Evolutionary conservation across 1,140 invertebrate genomes (phyloP), one percentile per base, ranked within the genome.

Genomic region (Brachystomella parvula): DNA sequence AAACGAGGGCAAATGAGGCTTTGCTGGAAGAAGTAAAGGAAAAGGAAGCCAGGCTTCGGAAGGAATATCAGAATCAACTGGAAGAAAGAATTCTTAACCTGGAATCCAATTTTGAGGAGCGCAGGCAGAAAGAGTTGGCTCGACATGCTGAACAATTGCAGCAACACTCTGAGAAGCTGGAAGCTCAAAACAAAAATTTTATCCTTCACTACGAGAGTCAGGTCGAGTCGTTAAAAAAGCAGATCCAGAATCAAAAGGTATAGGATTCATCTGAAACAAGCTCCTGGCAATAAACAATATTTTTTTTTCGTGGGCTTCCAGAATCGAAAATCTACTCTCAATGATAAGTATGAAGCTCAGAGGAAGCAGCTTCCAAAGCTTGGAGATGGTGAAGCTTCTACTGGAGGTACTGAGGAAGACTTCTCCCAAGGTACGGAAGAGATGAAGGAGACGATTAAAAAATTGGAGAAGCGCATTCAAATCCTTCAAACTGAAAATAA

Each of bases 71-170:
- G 33, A 26, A n/a, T 26, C 31, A 62, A 21, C n/a, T 62, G 3
- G 28, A 66, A 17, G 9, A 31, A 31, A 33, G 33, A 17, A 2
- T 66, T 1, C 47, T 24, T 35, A 6, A 61, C 3, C 2, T 62
- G 1, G 9, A 56, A 56, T 44, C 47, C 6, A 32, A 62, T 12
- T 65, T 2, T 47, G 64, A 65, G 47, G 28, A 47, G 26, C 39
- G 60, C 17, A 66, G 60, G 56, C 17, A 47, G 21, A 44, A n/a
- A 35, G 9, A 53, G 29, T 15, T 60, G 3, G 1, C 29, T 47
- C n/a, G 47, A 30, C 65, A 66, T 31, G 65, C 29, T 30, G 28
- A 66, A 21, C 65, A 66, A 35, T 30, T 66, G 15, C 47, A 62
- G 44, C 12, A 19, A n/a, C 28, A 61, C 30, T 6, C 29, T 9